A percentile compares a stretch with the other conserved stretches of the same genome.
These are phyloP conservation scores for Schlechtendalia chinensis DNA, from an alignment of 1,140 invertebrate species.

Conservation along the genomic window DNA sequence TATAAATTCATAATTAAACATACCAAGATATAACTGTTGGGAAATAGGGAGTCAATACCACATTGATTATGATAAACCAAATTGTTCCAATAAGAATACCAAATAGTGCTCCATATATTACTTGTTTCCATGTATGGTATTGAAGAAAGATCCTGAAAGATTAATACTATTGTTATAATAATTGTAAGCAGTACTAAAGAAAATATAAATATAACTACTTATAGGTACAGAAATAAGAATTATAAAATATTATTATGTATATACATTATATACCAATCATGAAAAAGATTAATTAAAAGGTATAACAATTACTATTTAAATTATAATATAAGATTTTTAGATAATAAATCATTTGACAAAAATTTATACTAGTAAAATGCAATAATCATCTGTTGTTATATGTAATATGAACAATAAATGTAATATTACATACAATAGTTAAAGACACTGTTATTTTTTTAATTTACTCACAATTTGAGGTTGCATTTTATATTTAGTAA, in stretches of 20 bases:
- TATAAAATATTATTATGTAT: neutral
- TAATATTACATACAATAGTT: too few relatives aligned
- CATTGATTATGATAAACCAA: conserved; percentile 79
- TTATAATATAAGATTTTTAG: too few relatives aligned
- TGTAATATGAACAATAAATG: too few relatives aligned
- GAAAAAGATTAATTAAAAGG: neutral
- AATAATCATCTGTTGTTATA: too few relatives aligned
- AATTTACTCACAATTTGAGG: too few relatives aligned
- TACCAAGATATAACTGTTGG: conserved; percentile 83
- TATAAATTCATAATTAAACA: neutral
- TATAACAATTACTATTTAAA: neutral
- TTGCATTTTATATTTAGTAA: too few relatives aligned
- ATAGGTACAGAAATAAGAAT: neutral
- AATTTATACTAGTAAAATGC: neutral
- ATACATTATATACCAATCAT: neutral
- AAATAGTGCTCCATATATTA: conserved; percentile 72
- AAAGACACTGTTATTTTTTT: too few relatives aligned
- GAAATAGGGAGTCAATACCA: conserved; percentile 80
- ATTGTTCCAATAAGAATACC: conserved; percentile 68
- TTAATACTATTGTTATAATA: conserved; percentile 35
- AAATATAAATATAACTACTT: neutral
- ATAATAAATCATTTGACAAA: neutral
- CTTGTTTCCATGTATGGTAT: conserved; percentile 83
- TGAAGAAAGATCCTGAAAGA: conserved; percentile 74
- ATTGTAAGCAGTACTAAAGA: neutral